Evolutionary conservation across 2,113 vertebrate species (phyloP), one percentile per base, ranked within the genome.

Genomic region (Brachirus orientalis): DNA sequence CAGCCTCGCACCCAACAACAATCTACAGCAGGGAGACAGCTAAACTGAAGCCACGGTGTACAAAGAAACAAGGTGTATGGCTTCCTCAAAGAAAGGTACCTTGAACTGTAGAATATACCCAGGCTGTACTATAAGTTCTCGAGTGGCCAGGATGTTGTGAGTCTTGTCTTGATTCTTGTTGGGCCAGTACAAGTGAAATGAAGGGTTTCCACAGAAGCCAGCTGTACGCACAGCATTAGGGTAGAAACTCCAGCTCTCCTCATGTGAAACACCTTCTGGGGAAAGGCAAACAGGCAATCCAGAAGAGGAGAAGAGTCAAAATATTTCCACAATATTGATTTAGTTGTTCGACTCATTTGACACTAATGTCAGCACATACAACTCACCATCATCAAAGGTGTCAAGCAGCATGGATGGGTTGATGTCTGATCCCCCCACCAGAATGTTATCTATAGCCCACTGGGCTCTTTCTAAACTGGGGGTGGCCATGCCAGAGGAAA

Each of bases 161-260:
- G 96, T 98, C 83, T 92, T 94, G 82, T 98, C 96, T 72, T 96
- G 95, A 83, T 97, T 98, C 89, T 98, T 98, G 88, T 98, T 99
- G 50, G 97, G 96, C 98, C 98, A 99, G 84, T 98, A 99, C 67
- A 99, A 93, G 75, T 99, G 97, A 86, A 99, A 98, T n/a, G 97
- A 98, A 7, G 98, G 98, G 85, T 99, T 99, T 73, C 96, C 96
- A 83, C 97, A 99, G 92, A 99, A 99, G 38, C 98, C 98, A 16
- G 96, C 96, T 18, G 97, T 98, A 63, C 96, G 95, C 38, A 98
- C 96, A 16, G 96, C 98, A 61, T 99, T 98, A 16, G 97, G 98
- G 78, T 99, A 98, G 90, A 99, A 99, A 72, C 96, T 98, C 98
- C 98, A 99, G 85, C 95, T 97, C 91, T 98, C 97, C 91, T 99